A percentile compares a stretch with the other conserved stretches of the same genome.
phyloP scores from a whole-genome alignment of 2,113 vertebrate species.

The Danio rerio region DNA sequence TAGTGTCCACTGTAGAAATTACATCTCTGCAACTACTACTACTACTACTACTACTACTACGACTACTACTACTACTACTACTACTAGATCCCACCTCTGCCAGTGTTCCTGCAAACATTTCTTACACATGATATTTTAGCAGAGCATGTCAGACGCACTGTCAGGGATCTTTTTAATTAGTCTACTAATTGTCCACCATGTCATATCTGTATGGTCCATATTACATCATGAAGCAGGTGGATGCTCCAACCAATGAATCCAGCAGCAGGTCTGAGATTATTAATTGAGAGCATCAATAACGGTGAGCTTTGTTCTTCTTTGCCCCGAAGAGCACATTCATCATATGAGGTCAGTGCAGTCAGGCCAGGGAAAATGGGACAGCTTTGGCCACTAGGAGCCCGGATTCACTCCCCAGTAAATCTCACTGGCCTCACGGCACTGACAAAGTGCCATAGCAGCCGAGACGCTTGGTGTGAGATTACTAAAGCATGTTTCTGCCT shows the following conservation, averaged over 20 bases:
- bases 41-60: too few relatives aligned
- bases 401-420: constrained; percentile 59
- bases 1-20: too few relatives aligned
- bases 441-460: constrained; percentile 66
- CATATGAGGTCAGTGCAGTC: constrained; percentile 71
- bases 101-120: constrained; percentile 62
- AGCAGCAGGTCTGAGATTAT: constrained; percentile 63
- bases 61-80: too few relatives aligned
- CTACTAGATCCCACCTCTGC: neutral
- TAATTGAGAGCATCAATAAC: constrained; percentile 79
- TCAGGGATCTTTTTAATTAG: constrained; percentile 44
- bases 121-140: constrained; percentile 53
- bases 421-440: constrained; percentile 52
- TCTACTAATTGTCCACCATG: constrained; percentile 46
- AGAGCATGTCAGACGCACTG: constrained; percentile 57
- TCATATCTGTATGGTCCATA: constrained; percentile 45
- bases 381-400: constrained; percentile 64
- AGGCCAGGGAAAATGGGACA: constrained; percentile 71
- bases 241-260: constrained; percentile 47
- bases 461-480: constrained; percentile 66
- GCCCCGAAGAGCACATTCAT: constrained; percentile 71
- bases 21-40: too few relatives aligned
- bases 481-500: constrained; percentile 63
- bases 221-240: constrained; percentile 40
- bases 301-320: constrained; percentile 65